Evolutionary conservation across 1,140 invertebrate species (phyloP).

Genomic region (Brachystomella parvula): DNA sequence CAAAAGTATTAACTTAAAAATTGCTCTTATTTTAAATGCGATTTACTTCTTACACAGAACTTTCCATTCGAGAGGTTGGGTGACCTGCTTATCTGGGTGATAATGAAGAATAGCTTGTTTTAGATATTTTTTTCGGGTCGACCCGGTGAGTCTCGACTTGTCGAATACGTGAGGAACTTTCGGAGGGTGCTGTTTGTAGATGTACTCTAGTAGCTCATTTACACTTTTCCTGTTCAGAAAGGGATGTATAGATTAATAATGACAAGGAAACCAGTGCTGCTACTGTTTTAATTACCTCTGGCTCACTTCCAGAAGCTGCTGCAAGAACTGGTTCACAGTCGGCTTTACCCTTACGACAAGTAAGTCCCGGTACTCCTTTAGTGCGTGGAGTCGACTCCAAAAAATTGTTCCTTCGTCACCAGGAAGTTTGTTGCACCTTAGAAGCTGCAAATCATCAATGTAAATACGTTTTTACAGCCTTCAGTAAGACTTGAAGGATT

Average conservation of each 20-base stretch:
- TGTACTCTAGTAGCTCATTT: background rate
- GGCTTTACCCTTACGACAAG: conserved; percentile 1
- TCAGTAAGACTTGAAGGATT: background rate
- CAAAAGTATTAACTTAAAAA: background rate
- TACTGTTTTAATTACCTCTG: background rate
- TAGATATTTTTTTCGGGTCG: conserved; percentile 9
- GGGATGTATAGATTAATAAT: background rate
- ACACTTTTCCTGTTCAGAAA: background rate
- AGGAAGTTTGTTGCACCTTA: background rate
- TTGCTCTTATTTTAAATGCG: background rate
- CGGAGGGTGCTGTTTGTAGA: conserved; percentile 1
- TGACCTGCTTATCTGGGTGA: conserved; percentile 1
- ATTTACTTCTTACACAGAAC: conserved; percentile 7
- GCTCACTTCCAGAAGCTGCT: background rate
- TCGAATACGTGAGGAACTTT: background rate
- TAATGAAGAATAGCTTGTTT: background rate
- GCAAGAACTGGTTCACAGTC: background rate
- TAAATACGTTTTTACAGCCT: background rate
- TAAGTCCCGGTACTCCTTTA: background rate
- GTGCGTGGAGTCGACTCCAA: background rate
- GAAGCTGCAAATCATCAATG: background rate
- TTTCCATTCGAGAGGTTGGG: background rate
- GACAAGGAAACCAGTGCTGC: background rate
- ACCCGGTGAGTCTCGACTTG: background rate
- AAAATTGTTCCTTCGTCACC: conserved; percentile 2